These are phyloP conservation scores for Chaetops frenatus DNA, from an alignment of 2,113 vertebrate genomes.

Conservation along the genomic window DNA sequence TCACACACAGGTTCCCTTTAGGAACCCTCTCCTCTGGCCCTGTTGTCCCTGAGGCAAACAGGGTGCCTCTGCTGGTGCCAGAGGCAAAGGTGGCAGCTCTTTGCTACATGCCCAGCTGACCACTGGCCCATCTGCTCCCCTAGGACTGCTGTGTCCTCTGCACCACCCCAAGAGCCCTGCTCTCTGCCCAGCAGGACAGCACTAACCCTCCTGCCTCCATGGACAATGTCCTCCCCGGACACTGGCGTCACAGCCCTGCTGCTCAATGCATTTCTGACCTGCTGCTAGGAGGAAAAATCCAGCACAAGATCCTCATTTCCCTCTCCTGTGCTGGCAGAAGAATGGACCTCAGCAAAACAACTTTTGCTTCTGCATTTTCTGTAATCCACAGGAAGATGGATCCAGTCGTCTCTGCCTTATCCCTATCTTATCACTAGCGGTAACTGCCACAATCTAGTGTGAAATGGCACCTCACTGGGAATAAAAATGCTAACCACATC, in stretches of 20 bases:
- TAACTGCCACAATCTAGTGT: not conserved
- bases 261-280: not conserved
- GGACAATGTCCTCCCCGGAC: not conserved
- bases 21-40: not conserved
- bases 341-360: not conserved
- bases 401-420: not conserved
- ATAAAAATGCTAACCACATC: not conserved
- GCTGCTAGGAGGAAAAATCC: not conserved
- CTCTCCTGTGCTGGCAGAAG: not conserved
- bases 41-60: not conserved
- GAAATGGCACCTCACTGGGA: not conserved
- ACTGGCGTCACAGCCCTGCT: fast-evolving
- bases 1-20: not conserved
- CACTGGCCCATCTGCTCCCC: not conserved
- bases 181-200: not conserved
- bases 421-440: fast-evolving
- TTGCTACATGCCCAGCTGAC: not conserved
- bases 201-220: not conserved
- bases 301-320: not conserved
- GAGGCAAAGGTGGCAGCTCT: not conserved
- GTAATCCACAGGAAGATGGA: not conserved
- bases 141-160: not conserved
- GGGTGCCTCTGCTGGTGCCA: fast-evolving
- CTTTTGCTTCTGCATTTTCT: not conserved
- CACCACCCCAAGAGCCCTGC: not conserved